phyloP scores from a whole-genome alignment of 2,113 vertebrate species.

The Tylochromis polylepis region DNA sequence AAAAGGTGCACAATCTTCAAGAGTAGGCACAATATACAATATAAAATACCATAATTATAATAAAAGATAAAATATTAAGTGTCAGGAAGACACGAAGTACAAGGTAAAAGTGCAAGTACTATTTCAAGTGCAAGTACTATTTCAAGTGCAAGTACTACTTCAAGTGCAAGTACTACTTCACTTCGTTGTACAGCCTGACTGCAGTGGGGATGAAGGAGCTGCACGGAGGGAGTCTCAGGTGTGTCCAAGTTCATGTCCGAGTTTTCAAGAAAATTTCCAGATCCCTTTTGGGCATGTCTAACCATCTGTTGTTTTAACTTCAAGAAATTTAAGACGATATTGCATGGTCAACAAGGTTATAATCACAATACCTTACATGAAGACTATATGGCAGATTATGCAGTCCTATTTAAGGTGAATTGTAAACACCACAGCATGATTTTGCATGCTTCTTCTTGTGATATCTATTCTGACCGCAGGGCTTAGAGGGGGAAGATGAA shows the following conservation, averaged over 20 bases:
- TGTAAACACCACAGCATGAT: not conserved
- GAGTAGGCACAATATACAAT: no score
- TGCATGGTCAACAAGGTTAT: not conserved
- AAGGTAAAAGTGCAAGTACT: no score
- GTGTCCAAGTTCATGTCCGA: not conserved
- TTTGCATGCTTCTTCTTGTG: not conserved
- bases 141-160: no score
- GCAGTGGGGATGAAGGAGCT: no score
- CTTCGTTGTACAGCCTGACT: no score
- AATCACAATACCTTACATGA: not conserved
- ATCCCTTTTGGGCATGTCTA: not conserved
- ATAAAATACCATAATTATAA: no score
- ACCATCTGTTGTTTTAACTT: not conserved
- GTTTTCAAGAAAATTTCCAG: not conserved
- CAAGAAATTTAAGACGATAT: not conserved
- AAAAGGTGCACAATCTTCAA: no score
- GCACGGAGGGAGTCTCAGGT: no score
- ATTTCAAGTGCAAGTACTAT: no score
- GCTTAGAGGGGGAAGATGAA: constrained; percentile 96
- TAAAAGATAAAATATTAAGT: no score
- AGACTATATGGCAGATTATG: not conserved
- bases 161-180: no score
- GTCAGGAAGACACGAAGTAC: no score
- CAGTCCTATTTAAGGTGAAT: not conserved
- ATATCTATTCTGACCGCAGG: constrained; percentile 67